These are phyloP conservation scores for Cephus rjabovi DNA, from an alignment of 2,888 invertebrate genomes.

Conservation along the genomic window DNA sequence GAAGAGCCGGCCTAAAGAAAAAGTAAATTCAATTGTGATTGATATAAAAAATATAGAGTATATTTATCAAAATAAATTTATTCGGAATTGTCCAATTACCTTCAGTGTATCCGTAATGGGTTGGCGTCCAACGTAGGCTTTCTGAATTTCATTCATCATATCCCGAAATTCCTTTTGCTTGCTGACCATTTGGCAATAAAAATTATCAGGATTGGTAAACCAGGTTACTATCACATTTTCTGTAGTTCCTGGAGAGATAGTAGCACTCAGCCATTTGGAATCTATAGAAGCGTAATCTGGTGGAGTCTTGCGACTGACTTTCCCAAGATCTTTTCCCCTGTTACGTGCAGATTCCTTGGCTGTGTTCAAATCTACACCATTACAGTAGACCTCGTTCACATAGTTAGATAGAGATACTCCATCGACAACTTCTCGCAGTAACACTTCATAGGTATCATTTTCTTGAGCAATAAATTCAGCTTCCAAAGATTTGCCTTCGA, in stretches of 20 bases:
- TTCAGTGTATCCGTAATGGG: slow-evolving; percentile 42
- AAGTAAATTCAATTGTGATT: slow-evolving; percentile 19
- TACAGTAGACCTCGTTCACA: slow-evolving; percentile 50
- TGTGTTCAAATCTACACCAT: slow-evolving; percentile 39
- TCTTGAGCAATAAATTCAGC: slow-evolving; percentile 51
- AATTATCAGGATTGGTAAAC: slow-evolving; percentile 81
- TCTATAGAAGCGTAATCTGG: slow-evolving; percentile 69
- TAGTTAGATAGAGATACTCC: slow-evolving; percentile 27
- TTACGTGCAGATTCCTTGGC: slow-evolving; percentile 38
- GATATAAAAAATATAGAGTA: neutral
- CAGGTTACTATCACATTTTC: slow-evolving; percentile 77
- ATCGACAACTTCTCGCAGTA: slow-evolving; percentile 43
- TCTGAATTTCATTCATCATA: slow-evolving; percentile 80
- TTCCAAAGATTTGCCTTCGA: slow-evolving; percentile 45
- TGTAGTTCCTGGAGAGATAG: slow-evolving; percentile 69
- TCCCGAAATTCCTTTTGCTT: slow-evolving; percentile 70
- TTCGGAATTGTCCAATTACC: slow-evolving; percentile 33
- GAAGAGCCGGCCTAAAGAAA: slow-evolving; percentile 71
- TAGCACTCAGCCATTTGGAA: slow-evolving; percentile 67
- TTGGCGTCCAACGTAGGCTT: slow-evolving; percentile 71
- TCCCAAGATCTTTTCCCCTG: slow-evolving; percentile 8
- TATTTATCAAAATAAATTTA: slow-evolving; percentile 1
- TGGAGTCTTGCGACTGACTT: slow-evolving; percentile 44
- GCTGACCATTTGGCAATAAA: slow-evolving; percentile 74
- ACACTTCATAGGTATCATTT: slow-evolving; percentile 47